Percentiles rank a stretch among this genome's conserved stretches.
These are phyloP conservation scores for Coptodon bakossiorum DNA, from an alignment of 2,113 vertebrate genomes.

Conservation along the genomic window DNA sequence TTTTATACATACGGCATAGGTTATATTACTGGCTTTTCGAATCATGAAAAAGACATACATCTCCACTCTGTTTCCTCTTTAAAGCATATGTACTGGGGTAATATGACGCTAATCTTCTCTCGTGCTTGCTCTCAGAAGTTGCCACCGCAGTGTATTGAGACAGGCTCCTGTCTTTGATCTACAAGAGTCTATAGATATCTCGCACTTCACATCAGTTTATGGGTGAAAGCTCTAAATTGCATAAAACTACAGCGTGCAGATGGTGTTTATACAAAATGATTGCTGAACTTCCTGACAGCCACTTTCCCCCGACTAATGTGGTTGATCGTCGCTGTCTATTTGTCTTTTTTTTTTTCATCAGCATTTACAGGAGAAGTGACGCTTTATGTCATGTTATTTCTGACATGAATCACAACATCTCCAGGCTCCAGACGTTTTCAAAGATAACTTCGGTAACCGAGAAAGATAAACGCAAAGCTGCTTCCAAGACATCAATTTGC, in stretches of 20 bases:
- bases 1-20: background rate
- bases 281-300: background rate
- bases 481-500: background rate
- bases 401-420: background rate
- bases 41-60: background rate
- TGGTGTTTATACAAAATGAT: background rate
- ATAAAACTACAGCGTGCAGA: background rate
- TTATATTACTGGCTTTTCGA: background rate
- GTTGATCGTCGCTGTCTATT: background rate
- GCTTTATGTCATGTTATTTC: background rate
- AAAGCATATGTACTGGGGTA: background rate
- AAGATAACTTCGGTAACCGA: background rate
- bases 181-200: background rate
- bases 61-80: background rate
- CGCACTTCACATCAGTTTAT: background rate
- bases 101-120: constrained; percentile 34
- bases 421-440: background rate
- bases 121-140: background rate
- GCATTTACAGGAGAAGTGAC: background rate
- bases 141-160: constrained; percentile 17
- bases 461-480: background rate
- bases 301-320: background rate
- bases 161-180: constrained; percentile 33
- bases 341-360: background rate
- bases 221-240: background rate